These are phyloP conservation scores for Silurus glanis DNA, from an alignment of 2,113 vertebrate species.

Conservation along the genomic window DNA sequence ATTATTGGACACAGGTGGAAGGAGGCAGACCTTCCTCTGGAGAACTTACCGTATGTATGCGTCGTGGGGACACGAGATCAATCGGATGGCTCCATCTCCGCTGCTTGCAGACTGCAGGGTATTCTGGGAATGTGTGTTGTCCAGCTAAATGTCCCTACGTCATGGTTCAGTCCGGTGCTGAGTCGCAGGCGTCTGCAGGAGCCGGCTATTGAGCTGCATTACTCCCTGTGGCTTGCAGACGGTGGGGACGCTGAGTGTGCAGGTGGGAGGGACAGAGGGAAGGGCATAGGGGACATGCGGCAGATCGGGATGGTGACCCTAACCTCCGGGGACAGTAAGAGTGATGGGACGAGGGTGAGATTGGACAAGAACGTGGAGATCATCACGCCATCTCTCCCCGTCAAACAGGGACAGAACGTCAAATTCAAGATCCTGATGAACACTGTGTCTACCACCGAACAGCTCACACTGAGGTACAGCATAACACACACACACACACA, in stretches of 20 bases:
- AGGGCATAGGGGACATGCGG: conserved; percentile 64
- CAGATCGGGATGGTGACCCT: conserved; percentile 85
- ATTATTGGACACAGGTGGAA: conserved; percentile 86
- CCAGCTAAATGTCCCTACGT: conserved; percentile 82
- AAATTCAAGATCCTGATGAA: background rate
- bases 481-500: background rate
- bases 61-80: conserved; percentile 83
- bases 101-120: conserved; percentile 84
- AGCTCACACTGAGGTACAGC: conserved; percentile 38
- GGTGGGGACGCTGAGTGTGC: conserved; percentile 66
- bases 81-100: conserved; percentile 77
- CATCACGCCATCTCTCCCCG: conserved; percentile 46
- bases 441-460: background rate
- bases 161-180: conserved; percentile 83
- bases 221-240: conserved; percentile 77
- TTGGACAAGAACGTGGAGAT: conserved; percentile 85
- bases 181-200: conserved; percentile 73
- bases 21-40: conserved; percentile 61
- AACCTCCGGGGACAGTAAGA: conserved; percentile 71
- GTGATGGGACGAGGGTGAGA: conserved; percentile 72
- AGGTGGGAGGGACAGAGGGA: conserved; percentile 72
- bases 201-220: conserved; percentile 84
- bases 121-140: conserved; percentile 88
- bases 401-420: conserved; percentile 29
- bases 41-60: conserved; percentile 83